Percentiles rank a stretch among this genome's conserved stretches.
These are phyloP conservation scores for Machimus atricapillus DNA, from an alignment of 2,888 invertebrate species.

Conservation along the genomic window DNA sequence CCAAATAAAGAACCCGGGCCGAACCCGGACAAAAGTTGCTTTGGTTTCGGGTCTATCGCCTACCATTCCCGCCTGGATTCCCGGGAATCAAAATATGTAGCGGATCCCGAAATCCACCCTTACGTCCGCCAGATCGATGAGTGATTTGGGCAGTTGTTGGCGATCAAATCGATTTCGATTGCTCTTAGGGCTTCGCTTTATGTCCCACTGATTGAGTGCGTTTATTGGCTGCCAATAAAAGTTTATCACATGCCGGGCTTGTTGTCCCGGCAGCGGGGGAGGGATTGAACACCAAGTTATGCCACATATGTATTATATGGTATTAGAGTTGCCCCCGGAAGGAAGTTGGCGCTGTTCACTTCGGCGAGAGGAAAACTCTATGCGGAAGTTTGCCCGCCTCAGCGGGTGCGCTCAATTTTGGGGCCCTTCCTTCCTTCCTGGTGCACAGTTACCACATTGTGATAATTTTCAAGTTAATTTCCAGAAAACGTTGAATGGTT, in stretches of 20 bases:
- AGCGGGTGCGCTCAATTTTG: neutral
- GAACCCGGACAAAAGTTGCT: neutral
- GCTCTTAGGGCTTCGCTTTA: neutral
- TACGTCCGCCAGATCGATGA: neutral
- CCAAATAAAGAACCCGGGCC: neutral
- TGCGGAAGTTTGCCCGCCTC: neutral
- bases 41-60: neutral
- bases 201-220: constrained; percentile 18
- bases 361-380: neutral
- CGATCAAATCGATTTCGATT: constrained; percentile 28
- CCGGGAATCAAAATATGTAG: neutral
- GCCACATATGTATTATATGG: too few relatives aligned
- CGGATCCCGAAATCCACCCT: too few relatives aligned
- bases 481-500: neutral
- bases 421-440: too few relatives aligned
- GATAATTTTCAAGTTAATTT: neutral
- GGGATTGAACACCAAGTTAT: neutral
- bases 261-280: neutral
- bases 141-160: constrained; percentile 10
- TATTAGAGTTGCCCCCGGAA: neutral
- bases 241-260: neutral
- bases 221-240: constrained; percentile 3
- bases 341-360: neutral
- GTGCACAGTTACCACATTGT: neutral
- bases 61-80: neutral